Base-by-base conservation (phyloP, 2,113 vertebrate species). In the Rhizomys pruinosus region DNA sequence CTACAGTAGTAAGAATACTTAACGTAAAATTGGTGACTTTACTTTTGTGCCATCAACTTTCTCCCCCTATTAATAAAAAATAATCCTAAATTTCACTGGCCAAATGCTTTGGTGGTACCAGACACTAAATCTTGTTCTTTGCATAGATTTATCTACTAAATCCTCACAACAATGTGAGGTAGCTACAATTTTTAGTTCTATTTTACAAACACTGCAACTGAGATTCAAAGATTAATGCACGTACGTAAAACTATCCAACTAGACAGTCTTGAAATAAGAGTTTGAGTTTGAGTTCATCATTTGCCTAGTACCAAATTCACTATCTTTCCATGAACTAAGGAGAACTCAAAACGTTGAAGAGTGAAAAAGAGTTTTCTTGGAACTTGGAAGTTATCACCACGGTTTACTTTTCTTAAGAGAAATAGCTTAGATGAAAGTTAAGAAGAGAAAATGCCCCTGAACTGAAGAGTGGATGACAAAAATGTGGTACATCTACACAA, bases 281-380 rank as follows among this genome's bases (percentile, higher is more conserved):
- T 39, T 63, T 87, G 22, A 93, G 79, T 76, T 71, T 94, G 66
- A 92, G 8, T 3, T 34, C 55, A 96, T 79, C 5, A 1, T 57
- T 93, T 93, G 5, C 39, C 57, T 96, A 84, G 3, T 9, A 66
- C 12, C 42, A 94, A 95, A 52, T 23, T 52, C 47, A 52, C 16
- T 27, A 80, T 95, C 1, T 90, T 94, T 71, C 7, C 23, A 76
- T 19, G 71, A 76, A 91, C 10, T 47, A 7, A 90, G 8, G 10
- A 27, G 34, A 92, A 20, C 16, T 57, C 27, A 57, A 27, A 88
- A 79, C 59, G 15, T 34, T 32, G 2, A 69, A 71, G 8, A 71
- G 7, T 32, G 23, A 27, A 93, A 47, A 63, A 64, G 1, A 9
- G 37, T 69, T 94, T 64, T 64, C 23, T 78, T 93, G 7, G 8